Evolutionary conservation across 2,113 vertebrate genomes (phyloP).

Genomic region (Gadus chalcogrammus): DNA sequence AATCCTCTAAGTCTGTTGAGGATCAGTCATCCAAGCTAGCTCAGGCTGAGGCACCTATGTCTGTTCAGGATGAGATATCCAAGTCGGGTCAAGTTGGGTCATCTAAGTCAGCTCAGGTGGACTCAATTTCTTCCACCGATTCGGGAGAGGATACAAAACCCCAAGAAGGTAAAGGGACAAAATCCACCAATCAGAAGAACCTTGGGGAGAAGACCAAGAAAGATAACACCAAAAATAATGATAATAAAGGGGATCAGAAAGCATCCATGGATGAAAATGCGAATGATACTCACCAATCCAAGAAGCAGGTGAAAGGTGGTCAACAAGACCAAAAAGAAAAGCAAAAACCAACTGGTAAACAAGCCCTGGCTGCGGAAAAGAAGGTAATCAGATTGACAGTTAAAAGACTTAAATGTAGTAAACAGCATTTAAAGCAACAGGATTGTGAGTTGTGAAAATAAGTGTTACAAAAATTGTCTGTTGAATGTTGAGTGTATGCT

Average conservation of each 20-base stretch:
- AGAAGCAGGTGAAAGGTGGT: constrained; percentile 17
- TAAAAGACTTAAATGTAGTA: too few species aligned
- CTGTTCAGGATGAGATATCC: neutral
- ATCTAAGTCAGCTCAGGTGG: neutral
- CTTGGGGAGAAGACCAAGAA: constrained; percentile 14
- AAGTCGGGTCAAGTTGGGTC: neutral
- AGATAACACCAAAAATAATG: neutral
- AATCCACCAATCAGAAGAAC: constrained; percentile 8
- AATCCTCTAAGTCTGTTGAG: too few species aligned
- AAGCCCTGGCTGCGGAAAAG: neutral
- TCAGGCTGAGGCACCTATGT: too few species aligned
- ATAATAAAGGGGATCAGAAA: constrained; percentile 41
- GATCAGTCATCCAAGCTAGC: too few species aligned
- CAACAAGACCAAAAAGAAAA: constrained; percentile 16
- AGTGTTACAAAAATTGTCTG: too few species aligned
- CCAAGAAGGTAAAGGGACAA: neutral
- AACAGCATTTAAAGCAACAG: too few species aligned
- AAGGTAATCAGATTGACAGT: too few species aligned
- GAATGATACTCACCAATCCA: constrained; percentile 15
- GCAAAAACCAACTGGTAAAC: neutral
- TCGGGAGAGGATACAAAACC: neutral
- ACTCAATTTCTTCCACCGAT: neutral
- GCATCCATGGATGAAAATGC: constrained; percentile 35
- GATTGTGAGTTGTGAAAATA: too few species aligned
- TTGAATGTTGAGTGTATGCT: too few species aligned